Evolutionary conservation across 2,113 vertebrate species (phyloP).

Genomic region (Takifugu bimaculatus): DNA sequence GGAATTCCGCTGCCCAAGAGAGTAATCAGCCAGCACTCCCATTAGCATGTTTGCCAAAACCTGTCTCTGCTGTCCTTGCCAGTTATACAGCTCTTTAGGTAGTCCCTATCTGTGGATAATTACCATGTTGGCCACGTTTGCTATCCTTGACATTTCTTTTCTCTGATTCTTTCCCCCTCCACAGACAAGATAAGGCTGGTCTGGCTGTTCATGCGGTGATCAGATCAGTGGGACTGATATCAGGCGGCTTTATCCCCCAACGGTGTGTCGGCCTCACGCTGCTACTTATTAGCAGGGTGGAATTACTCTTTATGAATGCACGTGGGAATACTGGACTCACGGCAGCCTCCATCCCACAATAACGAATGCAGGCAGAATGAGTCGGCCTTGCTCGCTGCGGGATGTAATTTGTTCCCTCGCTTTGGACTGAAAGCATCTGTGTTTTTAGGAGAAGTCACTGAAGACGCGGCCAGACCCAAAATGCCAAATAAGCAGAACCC

Average conservation of each 20-base stretch:
- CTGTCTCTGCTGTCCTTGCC: conserved; percentile 48
- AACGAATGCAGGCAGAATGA: conserved; percentile 53
- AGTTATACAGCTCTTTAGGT: conserved; percentile 45
- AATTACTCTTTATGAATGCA: conserved; percentile 54
- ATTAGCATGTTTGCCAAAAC: conserved; percentile 69
- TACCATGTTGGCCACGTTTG: conserved; percentile 67
- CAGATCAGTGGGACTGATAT: conserved; percentile 64
- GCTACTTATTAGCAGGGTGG: conserved; percentile 59
- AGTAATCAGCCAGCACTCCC: conserved; percentile 65
- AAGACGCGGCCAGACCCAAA: conserved; percentile 5
- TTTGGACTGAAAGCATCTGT: conserved; percentile 10
- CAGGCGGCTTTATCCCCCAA: conserved; percentile 42
- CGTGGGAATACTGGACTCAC: conserved; percentile 45
- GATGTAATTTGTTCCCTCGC: conserved; percentile 31
- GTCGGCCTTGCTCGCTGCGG: conserved; percentile 15
- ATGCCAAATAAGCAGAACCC: conserved; percentile 46
- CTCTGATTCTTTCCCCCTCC: conserved; percentile 49
- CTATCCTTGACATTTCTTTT: conserved; percentile 70
- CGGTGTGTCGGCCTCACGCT: conserved; percentile 32
- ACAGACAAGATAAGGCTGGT: conserved; percentile 64
- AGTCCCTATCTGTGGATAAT: conserved; percentile 60
- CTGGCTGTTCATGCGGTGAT: conserved; percentile 55
- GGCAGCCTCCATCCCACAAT: conserved; percentile 42
- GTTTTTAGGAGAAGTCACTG: conserved; percentile 2
- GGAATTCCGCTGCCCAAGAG: conserved; percentile 65